A percentile compares a stretch with the other conserved stretches of the same genome.
Evolutionary conservation across 2,797 vertebrate species (phyloP).

Genomic region (Diceros bicornis): DNA sequence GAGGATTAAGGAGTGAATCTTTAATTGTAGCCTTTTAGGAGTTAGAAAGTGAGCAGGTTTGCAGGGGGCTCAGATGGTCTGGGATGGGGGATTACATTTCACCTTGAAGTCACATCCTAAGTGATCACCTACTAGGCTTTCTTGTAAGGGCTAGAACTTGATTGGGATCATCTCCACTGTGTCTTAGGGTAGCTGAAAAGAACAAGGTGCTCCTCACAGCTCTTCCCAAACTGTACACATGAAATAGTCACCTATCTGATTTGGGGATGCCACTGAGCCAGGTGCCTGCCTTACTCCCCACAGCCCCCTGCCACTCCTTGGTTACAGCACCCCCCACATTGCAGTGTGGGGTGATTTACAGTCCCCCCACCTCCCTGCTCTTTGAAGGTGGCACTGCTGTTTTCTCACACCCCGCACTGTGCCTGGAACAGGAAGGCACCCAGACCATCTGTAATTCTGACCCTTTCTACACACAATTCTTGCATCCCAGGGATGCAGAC

Average conservation of each 20-base stretch:
- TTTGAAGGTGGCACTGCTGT: neutral
- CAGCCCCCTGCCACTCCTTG: neutral
- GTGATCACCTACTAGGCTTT: neutral
- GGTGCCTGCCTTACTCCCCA: too few relatives aligned
- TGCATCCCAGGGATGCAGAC: neutral
- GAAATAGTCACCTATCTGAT: neutral
- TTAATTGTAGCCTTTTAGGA: slow-evolving; percentile 5
- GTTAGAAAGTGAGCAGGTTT: neutral
- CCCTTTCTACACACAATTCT: neutral
- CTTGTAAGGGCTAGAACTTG: neutral
- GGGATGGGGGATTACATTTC: neutral
- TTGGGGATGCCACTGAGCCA: neutral
- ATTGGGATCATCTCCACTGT: neutral
- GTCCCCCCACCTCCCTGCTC: neutral
- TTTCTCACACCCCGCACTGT: neutral
- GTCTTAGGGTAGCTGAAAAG: neutral
- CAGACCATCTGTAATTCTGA: neutral
- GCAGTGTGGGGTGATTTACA: too few relatives aligned
- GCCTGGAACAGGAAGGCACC: neutral
- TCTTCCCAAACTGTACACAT: neutral
- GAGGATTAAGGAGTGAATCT: slow-evolving; percentile 10
- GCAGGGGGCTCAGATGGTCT: neutral
- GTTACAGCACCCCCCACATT: neutral
- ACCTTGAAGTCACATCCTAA: neutral
- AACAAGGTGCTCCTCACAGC: neutral